Base-by-base conservation (phyloP, 30 jellyfish, hydroid and myxozoan genomes). In the Haliclystus octoradiatus region DNA sequence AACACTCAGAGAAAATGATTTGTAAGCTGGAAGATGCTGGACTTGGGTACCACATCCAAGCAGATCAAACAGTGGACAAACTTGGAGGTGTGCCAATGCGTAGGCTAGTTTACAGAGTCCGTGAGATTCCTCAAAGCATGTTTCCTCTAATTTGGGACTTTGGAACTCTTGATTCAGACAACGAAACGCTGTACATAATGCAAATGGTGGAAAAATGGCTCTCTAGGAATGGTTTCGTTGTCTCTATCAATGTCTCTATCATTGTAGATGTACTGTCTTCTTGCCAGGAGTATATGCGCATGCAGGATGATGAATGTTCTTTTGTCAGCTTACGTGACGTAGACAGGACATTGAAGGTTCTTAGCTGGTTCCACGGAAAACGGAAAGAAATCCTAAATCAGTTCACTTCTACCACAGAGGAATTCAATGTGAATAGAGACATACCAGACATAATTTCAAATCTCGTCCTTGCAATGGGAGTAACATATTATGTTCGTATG, bases 221-320 rank as follows among this genome's bases (percentile, higher is more conserved):
- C n/a, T n/a, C n/a, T n/a, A n/a, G n/a, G n/a, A n/a, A n/a, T n/a
- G n/a, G n/a, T n/a, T n/a, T n/a, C n/a, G n/a, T n/a, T n/a, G n/a
- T n/a, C n/a, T n/a, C n/a, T n/a, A n/a, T n/a, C n/a, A n/a, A n/a
- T n/a, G n/a, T n/a, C n/a, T n/a, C n/a, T n/a, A n/a, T n/a, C n/a
- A n/a, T n/a, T n/a, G n/a, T n/a, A n/a, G n/a, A n/a, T n/a, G n/a
- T n/a, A n/a, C n/a, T n/a, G n/a, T n/a, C n/a, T n/a, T n/a, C n/a
- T n/a, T n/a, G n/a, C n/a, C n/a, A n/a, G n/a, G n/a, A n/a, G n/a
- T n/a, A n/a, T n/a, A n/a, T n/a, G n/a, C n/a, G n/a, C n/a, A n/a
- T n/a, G n/a, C n/a, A n/a, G n/a, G n/a, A 83, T 90, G 83, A 83
- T 69, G 95, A 83, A 33, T 83, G 95, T 76, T 75, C 92, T 52